Evolutionary conservation across 1,140 invertebrate genomes (phyloP), one percentile per base, ranked within the genome.

Genomic region (Arion vulgaris): DNA sequence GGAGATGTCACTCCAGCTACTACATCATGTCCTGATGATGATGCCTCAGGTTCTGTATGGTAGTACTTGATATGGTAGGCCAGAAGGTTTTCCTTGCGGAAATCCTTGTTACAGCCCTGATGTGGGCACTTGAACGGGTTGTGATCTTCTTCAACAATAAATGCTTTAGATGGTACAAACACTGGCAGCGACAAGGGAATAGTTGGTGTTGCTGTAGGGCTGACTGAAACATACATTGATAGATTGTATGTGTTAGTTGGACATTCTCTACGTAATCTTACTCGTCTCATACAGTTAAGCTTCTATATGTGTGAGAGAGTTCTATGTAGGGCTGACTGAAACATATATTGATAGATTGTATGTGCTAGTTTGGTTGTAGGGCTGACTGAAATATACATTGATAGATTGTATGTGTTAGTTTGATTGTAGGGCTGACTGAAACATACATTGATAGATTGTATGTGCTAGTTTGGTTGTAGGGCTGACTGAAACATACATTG

Each of bases 1-100:
- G 73, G 39, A n/a, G 45, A 57, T 23, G 76, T n/a, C 2, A 41
- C 9, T 1, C 32, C 51, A 36, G 51, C 36, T 28, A 57, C n/a
- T 9, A 57, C 26, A 28, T 45, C 36, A 28, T 15, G 15, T 7
- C 32, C 72, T 5, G 74, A 2, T 36, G 74, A 19, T 9, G 71
- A 5, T 26, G 74, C 5, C 36, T 78, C 76, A 4, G 76, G 0
- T 17, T 80, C 66, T 38, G 78, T 83, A 83, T 92, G 91, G 82
- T 92, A 92, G 83, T 92, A 91, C 83, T 92, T 92, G 66, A 93
- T 84, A 84, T 92, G 92, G 75, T 87, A 92, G 17, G 85, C 95
- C 1, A 98, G 92, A 39, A 98, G 94, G 86, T 96, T 96, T 88
- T 97, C 96, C 89, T 97, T 97, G 32, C 97, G 93, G 90, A 97